Conservation (phyloP, 2,797 vertebrate genomes). For the Enteromius mattozi region DNA sequence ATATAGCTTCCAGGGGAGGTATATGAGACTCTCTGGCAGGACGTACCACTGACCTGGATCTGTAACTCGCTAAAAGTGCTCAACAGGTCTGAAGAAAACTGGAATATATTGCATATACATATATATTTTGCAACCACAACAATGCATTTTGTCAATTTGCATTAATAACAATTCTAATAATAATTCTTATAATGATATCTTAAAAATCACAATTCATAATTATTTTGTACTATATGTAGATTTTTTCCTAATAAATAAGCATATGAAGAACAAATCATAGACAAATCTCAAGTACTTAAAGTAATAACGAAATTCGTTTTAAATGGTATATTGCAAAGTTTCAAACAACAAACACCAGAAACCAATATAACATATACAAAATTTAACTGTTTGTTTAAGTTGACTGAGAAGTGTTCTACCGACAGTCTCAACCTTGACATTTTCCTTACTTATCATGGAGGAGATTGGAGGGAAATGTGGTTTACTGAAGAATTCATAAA, state of each 20-base stretch:
- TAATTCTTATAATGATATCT: background rate
- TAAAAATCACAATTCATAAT: background rate
- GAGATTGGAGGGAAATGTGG: conserved; percentile 57
- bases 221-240: background rate
- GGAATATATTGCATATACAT: background rate
- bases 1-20: conserved; percentile 47
- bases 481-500: conserved; percentile 66
- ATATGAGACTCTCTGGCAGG: conserved; percentile 44
- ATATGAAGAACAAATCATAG: background rate
- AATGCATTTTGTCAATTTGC: background rate
- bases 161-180: background rate
- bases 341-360: background rate
- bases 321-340: background rate
- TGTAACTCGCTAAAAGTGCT: conserved; percentile 42
- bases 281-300: background rate
- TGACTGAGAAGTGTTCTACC: conserved; percentile 56
- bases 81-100: conserved; percentile 40
- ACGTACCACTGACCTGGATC: conserved; percentile 50
- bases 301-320: background rate
- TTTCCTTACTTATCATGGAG: conserved; percentile 52
- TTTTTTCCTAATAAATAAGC: background rate
- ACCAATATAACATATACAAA: background rate
- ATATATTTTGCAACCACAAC: background rate
- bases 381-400: background rate
- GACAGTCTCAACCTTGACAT: conserved; percentile 67